These are phyloP conservation scores for Bufo bufo DNA, from an alignment of 2,113 vertebrate species.

Conservation along the genomic window DNA sequence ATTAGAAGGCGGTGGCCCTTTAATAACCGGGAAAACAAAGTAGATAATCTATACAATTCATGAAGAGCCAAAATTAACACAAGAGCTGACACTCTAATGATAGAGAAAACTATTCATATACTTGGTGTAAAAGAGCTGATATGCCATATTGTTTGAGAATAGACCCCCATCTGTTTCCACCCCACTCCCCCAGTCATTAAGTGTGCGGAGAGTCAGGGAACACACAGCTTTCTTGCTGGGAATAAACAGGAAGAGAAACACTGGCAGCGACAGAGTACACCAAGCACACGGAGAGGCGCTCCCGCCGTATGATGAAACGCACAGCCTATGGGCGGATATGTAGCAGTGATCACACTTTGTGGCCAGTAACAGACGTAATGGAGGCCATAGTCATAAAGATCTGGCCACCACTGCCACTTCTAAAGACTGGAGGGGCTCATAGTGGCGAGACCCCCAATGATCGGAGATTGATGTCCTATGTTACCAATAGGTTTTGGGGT, in stretches of 20 bases:
- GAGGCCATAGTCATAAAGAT: background rate
- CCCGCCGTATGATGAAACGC: background rate
- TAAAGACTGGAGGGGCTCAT: too few relatives aligned
- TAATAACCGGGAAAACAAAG: too few relatives aligned
- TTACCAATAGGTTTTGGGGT: too few relatives aligned
- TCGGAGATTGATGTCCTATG: too few relatives aligned
- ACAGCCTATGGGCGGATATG: background rate
- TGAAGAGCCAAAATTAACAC: background rate
- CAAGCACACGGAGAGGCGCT: background rate
- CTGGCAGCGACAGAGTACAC: background rate
- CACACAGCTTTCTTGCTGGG: background rate
- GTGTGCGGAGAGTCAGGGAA: conserved; percentile 4
- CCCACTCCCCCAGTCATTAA: background rate
- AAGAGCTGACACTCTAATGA: conserved; percentile 27
- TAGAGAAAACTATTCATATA: background rate
- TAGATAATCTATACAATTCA: background rate
- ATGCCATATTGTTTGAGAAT: conserved; percentile 29
- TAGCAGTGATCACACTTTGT: too few relatives aligned
- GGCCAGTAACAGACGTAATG: background rate
- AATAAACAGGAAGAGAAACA: conserved; percentile 27
- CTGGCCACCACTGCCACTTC: too few relatives aligned
- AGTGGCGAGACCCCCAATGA: too few relatives aligned
- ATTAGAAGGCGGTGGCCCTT: too few relatives aligned
- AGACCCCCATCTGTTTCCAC: conserved; percentile 33
- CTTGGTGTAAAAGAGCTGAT: background rate